Conservation (phyloP, 2,888 invertebrate genomes). For the Schrankia costaestrigalis region DNA sequence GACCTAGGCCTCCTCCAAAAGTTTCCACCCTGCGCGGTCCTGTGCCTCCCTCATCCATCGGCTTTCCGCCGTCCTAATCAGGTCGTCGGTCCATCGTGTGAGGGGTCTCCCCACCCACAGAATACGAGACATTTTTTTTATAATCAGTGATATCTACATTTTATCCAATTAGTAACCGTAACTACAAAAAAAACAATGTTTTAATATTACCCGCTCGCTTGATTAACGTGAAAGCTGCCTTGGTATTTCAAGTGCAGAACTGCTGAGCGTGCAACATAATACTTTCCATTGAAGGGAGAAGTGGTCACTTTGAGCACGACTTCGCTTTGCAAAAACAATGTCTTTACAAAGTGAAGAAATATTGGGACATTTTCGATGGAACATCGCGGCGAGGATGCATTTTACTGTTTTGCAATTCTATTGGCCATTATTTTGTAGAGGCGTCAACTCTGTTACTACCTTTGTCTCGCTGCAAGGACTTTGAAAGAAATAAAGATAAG, state of each 20-base stretch:
- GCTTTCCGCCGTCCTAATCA: no score
- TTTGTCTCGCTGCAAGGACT: slow-evolving; percentile 13
- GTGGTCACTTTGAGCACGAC: slow-evolving; percentile 53
- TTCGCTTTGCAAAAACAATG: slow-evolving; percentile 44
- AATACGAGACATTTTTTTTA: not conserved
- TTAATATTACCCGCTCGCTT: slow-evolving; percentile 17
- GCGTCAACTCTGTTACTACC: slow-evolving; percentile 16
- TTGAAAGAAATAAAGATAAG: slow-evolving; percentile 10
- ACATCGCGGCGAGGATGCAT: slow-evolving; percentile 30
- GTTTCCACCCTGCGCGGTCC: no score
- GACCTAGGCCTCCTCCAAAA: no score
- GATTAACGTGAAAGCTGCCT: slow-evolving; percentile 16
- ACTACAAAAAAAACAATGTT: no score
- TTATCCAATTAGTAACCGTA: not conserved
- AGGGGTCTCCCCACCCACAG: no score
- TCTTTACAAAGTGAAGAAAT: slow-evolving; percentile 36
- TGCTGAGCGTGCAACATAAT: slow-evolving; percentile 58
- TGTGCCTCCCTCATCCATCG: no score
- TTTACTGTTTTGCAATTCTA: slow-evolving; percentile 29
- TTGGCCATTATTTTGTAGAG: slow-evolving; percentile 23
- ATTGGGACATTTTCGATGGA: slow-evolving; percentile 34
- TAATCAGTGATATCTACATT: not conserved
- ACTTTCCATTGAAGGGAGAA: slow-evolving; percentile 52
- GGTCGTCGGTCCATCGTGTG: no score
- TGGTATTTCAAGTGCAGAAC: slow-evolving; percentile 51